Evolutionary conservation across 2,113 vertebrate species (phyloP).

Genomic region (Gymnarchus niloticus): DNA sequence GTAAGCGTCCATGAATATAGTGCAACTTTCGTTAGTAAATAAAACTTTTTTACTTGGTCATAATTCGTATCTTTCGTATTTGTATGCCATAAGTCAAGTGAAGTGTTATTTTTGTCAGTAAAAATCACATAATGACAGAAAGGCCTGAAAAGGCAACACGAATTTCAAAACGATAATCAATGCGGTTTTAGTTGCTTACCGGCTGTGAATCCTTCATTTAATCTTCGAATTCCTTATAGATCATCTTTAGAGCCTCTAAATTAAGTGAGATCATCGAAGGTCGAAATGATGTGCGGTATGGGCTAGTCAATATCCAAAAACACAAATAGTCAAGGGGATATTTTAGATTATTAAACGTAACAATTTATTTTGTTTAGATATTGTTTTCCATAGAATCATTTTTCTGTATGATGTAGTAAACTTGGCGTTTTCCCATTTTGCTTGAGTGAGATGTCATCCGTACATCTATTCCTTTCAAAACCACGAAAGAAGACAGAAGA

Average conservation of each 20-base stretch:
- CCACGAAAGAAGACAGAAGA: not conserved
- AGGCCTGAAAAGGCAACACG: not conserved
- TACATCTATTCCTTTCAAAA: not conserved
- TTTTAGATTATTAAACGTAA: not conserved
- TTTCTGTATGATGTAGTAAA: not conserved
- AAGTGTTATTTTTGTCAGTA: too few species aligned
- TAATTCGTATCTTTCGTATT: too few species aligned
- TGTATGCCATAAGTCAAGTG: too few species aligned
- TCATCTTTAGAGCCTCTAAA: too few species aligned
- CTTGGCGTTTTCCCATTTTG: not conserved
- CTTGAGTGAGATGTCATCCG: not conserved
- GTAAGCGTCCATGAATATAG: too few species aligned
- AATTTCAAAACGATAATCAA: not conserved
- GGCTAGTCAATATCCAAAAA: too few species aligned
- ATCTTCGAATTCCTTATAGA: too few species aligned
- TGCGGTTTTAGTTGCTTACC: not conserved
- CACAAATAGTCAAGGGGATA: too few species aligned
- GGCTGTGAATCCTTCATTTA: not conserved
- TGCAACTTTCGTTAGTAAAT: too few species aligned
- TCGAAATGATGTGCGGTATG: too few species aligned
- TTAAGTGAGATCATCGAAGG: too few species aligned
- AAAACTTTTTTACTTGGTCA: too few species aligned
- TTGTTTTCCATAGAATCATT: not conserved
- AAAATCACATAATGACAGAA: not conserved
- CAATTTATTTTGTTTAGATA: not conserved